Conservation (phyloP, 2,113 vertebrate genomes). For the Chionis minor region DNA sequence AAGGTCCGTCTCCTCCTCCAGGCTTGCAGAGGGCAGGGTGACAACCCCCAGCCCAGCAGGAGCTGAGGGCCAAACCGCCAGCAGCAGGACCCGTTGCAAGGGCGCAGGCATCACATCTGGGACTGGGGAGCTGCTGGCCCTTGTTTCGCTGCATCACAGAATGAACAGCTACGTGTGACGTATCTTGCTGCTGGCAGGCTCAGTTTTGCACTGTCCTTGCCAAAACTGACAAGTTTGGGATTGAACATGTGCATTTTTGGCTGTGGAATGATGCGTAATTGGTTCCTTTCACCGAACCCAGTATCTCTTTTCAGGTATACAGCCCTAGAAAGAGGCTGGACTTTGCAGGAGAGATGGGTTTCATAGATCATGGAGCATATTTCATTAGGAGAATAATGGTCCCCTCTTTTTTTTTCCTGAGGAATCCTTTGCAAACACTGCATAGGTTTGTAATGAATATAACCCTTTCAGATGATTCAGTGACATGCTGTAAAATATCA, state of each 20-base stretch:
- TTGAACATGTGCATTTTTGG: background rate
- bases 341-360: background rate
- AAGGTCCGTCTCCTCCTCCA: fast-evolving
- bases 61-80: fast-evolving
- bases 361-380: background rate
- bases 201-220: background rate
- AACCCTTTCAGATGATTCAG: constrained; percentile 30
- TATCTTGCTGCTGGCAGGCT: background rate
- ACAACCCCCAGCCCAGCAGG: background rate
- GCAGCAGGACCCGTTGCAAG: fast-evolving
- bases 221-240: background rate
- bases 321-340: background rate
- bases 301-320: background rate
- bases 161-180: background rate
- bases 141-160: fast-evolving
- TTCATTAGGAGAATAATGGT: background rate
- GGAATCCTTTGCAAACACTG: constrained; percentile 8
- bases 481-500: constrained; percentile 42
- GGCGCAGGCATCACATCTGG: background rate
- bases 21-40: background rate
- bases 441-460: background rate
- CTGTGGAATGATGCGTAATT: background rate
- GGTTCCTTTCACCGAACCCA: background rate
- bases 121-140: background rate
- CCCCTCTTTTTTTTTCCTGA: background rate